These are phyloP conservation scores for Electrophaes corylata DNA, from an alignment of 2,888 invertebrate species.

Conservation along the genomic window DNA sequence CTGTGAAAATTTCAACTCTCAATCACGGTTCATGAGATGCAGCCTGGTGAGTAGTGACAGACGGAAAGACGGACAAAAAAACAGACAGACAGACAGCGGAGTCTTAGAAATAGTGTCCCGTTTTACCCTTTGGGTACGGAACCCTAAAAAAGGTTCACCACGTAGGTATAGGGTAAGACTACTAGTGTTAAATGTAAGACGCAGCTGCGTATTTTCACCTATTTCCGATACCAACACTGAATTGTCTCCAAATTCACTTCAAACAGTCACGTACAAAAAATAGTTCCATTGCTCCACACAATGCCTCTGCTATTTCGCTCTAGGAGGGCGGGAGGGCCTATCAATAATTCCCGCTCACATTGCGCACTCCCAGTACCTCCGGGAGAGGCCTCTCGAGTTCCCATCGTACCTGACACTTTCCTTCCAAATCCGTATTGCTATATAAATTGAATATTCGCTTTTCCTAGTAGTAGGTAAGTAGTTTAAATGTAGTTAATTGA, in stretches of 20 bases:
- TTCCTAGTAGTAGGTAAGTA: too few relatives aligned
- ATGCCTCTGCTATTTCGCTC: not conserved
- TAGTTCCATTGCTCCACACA: slow-evolving; percentile 9
- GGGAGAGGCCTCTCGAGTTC: slow-evolving; percentile 29
- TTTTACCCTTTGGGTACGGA: too few relatives aligned
- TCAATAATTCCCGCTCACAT: slow-evolving; percentile 63
- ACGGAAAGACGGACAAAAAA: too few relatives aligned
- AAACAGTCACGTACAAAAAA: slow-evolving; percentile 6
- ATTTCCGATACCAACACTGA: not conserved
- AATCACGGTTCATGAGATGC: too few relatives aligned
- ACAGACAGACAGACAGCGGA: too few relatives aligned
- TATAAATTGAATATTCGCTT: slow-evolving; percentile 24
- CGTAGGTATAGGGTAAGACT: too few relatives aligned
- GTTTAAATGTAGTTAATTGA: too few relatives aligned
- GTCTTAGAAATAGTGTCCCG: too few relatives aligned
- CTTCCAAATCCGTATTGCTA: slow-evolving; percentile 7
- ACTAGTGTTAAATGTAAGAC: too few relatives aligned
- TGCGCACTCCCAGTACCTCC: slow-evolving; percentile 41
- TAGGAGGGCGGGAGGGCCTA: slow-evolving; percentile 35
- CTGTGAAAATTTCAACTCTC: too few relatives aligned
- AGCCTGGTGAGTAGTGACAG: too few relatives aligned
- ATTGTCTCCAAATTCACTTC: slow-evolving; percentile 2
- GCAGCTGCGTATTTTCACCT: not conserved
- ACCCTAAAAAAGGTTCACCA: too few relatives aligned
- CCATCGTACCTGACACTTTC: slow-evolving; percentile 5